These are phyloP conservation scores for Upupa epops DNA, from an alignment of 2,113 vertebrate species.

Conservation along the genomic window DNA sequence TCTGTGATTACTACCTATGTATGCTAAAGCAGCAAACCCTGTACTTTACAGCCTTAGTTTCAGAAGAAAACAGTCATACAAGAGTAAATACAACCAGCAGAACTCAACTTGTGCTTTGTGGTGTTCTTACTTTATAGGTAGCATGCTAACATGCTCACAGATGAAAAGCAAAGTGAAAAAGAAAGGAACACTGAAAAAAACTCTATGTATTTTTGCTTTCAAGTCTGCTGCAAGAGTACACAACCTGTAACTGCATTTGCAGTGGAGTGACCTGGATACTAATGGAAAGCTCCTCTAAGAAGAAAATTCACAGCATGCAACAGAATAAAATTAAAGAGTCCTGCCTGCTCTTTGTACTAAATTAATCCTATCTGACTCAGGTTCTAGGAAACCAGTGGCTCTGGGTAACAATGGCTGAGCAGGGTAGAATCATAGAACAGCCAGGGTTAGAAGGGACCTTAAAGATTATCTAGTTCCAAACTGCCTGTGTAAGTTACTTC, in stretches of 20 bases:
- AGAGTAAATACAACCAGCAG: not conserved
- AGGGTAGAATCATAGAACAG: not conserved
- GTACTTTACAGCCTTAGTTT: slow-evolving; percentile 48
- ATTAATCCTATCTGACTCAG: not conserved
- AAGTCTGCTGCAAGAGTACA: not conserved
- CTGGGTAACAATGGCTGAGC: not conserved
- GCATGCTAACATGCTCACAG: not conserved
- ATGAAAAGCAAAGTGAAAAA: not conserved
- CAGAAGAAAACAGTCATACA: not conserved
- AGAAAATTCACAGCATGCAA: not conserved
- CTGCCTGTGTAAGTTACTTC: too few relatives aligned
- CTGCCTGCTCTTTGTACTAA: not conserved
- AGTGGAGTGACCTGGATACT: not conserved
- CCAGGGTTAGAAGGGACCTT: too few relatives aligned
- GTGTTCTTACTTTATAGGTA: not conserved
- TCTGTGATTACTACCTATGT: not conserved
- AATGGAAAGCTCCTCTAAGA: not conserved
- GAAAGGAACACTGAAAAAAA: not conserved
- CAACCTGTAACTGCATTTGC: not conserved
- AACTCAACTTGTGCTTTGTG: not conserved
- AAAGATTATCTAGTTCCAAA: too few relatives aligned
- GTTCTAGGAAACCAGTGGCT: not conserved
- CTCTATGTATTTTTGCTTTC: not conserved
- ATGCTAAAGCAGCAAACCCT: slow-evolving; percentile 50
- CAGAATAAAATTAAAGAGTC: not conserved